Percentiles rank a stretch among this genome's conserved stretches.
phyloP scores from a whole-genome alignment of 2,888 invertebrate species.

The Agrotis exclamationis region DNA sequence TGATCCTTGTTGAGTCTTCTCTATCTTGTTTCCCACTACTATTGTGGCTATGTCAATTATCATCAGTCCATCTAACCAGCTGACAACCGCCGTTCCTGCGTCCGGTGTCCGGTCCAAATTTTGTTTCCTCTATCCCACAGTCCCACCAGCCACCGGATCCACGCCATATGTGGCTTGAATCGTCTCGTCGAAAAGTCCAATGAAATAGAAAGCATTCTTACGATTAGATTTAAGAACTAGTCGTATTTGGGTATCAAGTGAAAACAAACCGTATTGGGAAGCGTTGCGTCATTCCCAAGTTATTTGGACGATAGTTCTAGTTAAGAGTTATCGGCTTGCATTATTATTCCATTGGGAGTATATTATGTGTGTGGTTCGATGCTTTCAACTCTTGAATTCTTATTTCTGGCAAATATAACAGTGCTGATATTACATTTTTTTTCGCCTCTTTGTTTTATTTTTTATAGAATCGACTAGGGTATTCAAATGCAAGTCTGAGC shows the following conservation, averaged over 20 bases:
- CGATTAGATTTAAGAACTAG: constrained; percentile 46
- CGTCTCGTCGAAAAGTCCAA: constrained; percentile 39
- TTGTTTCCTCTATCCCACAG: constrained; percentile 15
- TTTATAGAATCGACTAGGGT: neutral
- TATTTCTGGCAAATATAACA: neutral
- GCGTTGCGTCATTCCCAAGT: constrained; percentile 53
- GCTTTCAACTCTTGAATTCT: constrained; percentile 8
- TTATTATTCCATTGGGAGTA: constrained; percentile 17
- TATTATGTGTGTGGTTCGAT: constrained; percentile 14
- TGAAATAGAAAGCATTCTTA: constrained; percentile 59
- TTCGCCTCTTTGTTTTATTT: neutral
- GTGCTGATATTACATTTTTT: neutral
- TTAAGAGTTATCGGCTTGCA: constrained; percentile 62
- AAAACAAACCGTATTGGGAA: constrained; percentile 54
- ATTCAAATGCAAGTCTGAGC: neutral
- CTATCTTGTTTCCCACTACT: neutral
- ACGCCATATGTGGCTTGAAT: constrained; percentile 31
- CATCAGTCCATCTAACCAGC: constrained; percentile 1
- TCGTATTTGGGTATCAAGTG: constrained; percentile 60
- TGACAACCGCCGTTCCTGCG: constrained; percentile 17
- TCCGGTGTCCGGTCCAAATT: constrained; percentile 32
- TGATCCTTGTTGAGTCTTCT: neutral
- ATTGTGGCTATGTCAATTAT: constrained; percentile 27
- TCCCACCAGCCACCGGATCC: constrained; percentile 42
- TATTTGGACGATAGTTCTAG: constrained; percentile 65